Conservation (phyloP, 2,113 vertebrate genomes). For the Notechis scutatus region DNA sequence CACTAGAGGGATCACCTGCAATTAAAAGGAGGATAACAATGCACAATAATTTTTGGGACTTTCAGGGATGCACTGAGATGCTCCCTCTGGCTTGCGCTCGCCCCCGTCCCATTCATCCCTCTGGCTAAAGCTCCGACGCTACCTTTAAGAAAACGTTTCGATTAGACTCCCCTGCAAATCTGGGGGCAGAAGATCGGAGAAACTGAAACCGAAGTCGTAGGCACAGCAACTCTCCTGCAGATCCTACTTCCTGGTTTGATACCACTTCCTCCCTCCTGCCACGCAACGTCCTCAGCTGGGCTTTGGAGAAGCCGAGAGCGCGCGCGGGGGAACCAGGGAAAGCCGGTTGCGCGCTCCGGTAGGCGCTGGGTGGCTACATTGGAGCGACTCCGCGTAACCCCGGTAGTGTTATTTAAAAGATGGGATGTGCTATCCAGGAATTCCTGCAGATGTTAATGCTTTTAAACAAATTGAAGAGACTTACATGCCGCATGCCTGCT, state of each 20-base stretch:
- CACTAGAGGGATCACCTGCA: not conserved
- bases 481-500: not conserved
- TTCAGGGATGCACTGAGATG: not conserved
- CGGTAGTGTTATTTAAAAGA: not conserved
- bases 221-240: accelerated
- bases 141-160: not conserved
- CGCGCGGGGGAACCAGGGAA: not conserved
- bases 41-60: not conserved
- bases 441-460: not conserved
- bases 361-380: not conserved
- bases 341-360: not conserved
- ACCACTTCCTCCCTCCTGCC: not conserved
- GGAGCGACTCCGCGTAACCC: not conserved
- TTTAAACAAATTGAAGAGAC: not conserved
- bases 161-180: not conserved
- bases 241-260: not conserved
- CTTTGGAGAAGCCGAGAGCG: not conserved
- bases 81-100: too few species aligned
- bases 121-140: not conserved
- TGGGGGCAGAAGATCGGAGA: not conserved
- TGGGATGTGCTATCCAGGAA: not conserved
- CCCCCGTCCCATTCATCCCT: not conserved
- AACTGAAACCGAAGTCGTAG: not conserved
- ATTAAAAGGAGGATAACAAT: not conserved
- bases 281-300: not conserved